These are phyloP conservation scores for Fragum sueziense DNA, from an alignment of 2,888 invertebrate species.

Conservation along the genomic window DNA sequence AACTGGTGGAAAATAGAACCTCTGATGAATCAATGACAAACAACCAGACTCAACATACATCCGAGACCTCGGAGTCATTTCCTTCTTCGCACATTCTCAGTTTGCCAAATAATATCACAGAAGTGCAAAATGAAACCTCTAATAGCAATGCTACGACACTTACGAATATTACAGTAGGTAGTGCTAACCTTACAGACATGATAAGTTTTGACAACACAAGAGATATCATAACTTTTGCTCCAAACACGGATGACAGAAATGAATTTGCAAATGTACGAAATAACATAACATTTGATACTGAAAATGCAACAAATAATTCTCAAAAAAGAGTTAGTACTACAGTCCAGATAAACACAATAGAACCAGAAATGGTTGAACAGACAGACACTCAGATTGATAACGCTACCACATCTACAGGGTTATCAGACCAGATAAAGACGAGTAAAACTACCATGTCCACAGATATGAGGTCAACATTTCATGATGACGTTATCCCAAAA, in stretches of 20 bases:
- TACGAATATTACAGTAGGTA: neutral
- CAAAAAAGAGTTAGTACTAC: neutral
- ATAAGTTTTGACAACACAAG: neutral
- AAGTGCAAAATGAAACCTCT: neutral
- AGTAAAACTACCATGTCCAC: neutral
- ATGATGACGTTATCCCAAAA: neutral
- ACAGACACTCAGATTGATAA: neutral
- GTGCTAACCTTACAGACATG: neutral
- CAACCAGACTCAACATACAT: neutral
- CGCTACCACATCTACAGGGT: neutral
- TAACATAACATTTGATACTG: neutral
- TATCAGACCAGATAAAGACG: too few relatives aligned
- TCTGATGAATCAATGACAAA: too few relatives aligned
- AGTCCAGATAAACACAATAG: neutral
- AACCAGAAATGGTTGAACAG: neutral
- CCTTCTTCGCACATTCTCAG: neutral
- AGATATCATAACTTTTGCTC: neutral
- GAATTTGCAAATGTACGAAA: neutral
- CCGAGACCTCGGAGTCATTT: neutral
- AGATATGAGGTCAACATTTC: neutral
- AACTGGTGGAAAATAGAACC: neutral
- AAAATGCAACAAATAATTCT: neutral
- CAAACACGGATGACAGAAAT: neutral
- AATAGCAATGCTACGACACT: neutral
- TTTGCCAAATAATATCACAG: neutral